Base-by-base conservation (phyloP, 2,113 vertebrate species). In the Thinocorus orbignyianus region DNA sequence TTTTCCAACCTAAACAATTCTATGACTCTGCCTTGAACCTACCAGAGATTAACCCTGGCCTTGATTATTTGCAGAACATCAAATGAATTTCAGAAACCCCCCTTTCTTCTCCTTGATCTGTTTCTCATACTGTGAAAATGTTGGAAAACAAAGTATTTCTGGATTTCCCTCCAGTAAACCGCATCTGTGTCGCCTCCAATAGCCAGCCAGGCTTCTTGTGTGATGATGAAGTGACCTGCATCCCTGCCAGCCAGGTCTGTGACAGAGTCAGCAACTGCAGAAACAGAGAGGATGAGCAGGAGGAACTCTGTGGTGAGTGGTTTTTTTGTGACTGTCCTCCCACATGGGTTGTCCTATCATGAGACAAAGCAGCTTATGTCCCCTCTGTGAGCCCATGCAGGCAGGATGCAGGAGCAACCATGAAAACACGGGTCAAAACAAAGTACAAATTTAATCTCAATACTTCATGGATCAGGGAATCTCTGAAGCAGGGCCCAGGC, bases 121-220 rank as follows among this genome's bases (percentile, higher is more conserved):
- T 42, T 71, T 20, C 6, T 68, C 6, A 1, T 44, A 22, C 37
- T 19, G 18, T 25, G 31, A 37, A 84, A 84, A 52, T 10, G 15
- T 48, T 80, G 71, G 55, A 60, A 71, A 78, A 62, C 52, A 4
- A 81, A 61, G 23, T 19, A 14, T 72, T 73, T 93, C 37, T 71
- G 68, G 39, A 62, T 68, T 89, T 72, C 49, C 65, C 44, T 80
- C 57, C 96, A 99, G 98, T 68, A 72, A 95, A 74, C 57, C 98
- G 92, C 68, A 84, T 90, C 65, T 99, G 98, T 72, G 58, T 89
- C 87, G 97, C 97, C 4, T 64, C 65, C 6, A 84, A 19, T 12
- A 99, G 98, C 90, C 85, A 13, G 81, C 98, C 98, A 2, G 98
- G 98, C 54, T 99, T 98, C 95, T 90, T 98, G 81, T 99, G 98